Evolutionary conservation across 1,140 invertebrate genomes (phyloP), one percentile per base, ranked within the genome.

Genomic region (Ruditapes philippinarum): DNA sequence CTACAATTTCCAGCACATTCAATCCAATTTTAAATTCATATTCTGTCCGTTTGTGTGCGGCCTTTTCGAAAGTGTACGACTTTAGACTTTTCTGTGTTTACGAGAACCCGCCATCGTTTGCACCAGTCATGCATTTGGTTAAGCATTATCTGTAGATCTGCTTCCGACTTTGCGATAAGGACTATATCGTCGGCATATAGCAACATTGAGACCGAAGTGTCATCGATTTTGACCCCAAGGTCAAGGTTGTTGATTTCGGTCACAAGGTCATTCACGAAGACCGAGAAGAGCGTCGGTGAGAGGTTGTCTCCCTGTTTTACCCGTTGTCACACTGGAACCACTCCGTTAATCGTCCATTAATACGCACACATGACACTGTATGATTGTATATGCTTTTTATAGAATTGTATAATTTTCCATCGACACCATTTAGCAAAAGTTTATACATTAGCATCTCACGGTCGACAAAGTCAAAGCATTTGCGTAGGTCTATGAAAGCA

Each of bases 151-250:
- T 83, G 81, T 40, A 62, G 60, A 12, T 57, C 49, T 40, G n/a
- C 49, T 57, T 84, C 54, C 31, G 22, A 42, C n/a, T 60, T 31
- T 0, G 88, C 57, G n/a, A 90, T n/a, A 22, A 85, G 22, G 40
- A 73, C 80, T 31, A 91, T 88, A 60, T 90, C 88, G 62, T 91
- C 85, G 0, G 84, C 89, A 51, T 90, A 91, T 0, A 88, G 45
- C 11, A 88, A 36, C 19, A 83, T 68, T 19, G 45, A 83, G 0
- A 78, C 40, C 45, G 28, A 51, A 7, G 14, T 86, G 33, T n/a
- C n/a, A n/a, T 87, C 76, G 60, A 90, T 81, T 42, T 38, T 42
- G 14, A 40, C 65, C 49, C 49, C 49, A 51, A 51, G 49, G 9
- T 51, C 49, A n/a, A n/a, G n/a, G n/a, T n/a, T n/a, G n/a, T n/a